Percentiles rank a stretch among this genome's conserved stretches.
Conservation (phyloP, 2,113 vertebrate genomes). For the Cairina moschata region DNA sequence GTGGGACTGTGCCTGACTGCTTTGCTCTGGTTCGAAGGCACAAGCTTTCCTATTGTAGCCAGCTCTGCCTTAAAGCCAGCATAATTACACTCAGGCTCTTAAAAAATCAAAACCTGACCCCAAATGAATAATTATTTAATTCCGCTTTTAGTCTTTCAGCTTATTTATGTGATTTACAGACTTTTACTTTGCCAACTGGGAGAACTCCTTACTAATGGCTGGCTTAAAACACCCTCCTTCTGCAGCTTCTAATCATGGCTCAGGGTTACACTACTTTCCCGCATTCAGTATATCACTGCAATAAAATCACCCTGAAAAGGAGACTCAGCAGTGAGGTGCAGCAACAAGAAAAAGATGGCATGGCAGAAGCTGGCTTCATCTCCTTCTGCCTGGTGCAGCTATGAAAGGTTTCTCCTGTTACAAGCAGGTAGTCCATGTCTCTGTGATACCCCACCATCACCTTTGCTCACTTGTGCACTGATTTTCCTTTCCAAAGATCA, state of each 20-base stretch:
- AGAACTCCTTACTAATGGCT: not conserved
- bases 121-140: conserved; percentile 36
- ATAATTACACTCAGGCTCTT: not conserved
- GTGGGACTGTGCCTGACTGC: not conserved
- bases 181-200: not conserved
- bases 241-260: not conserved
- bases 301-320: not conserved
- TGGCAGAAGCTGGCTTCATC: not conserved
- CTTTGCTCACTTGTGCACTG: not conserved
- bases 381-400: not conserved
- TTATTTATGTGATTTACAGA: conserved; percentile 27
- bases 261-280: not conserved
- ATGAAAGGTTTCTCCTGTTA: not conserved
- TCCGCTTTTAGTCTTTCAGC: conserved; percentile 13
- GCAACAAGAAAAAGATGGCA: not conserved
- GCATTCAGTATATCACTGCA: not conserved
- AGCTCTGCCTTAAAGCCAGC: not conserved
- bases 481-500: not conserved
- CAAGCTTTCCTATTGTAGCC: not conserved
- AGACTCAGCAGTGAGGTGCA: not conserved
- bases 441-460: not conserved
- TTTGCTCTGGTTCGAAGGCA: not conserved
- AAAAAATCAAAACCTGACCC: conserved; percentile 15
- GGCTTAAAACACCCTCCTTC: not conserved
- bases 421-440: not conserved